phyloP scores from a whole-genome alignment of 2,888 invertebrate genomes.

The Ormyrus nitidulus region DNA sequence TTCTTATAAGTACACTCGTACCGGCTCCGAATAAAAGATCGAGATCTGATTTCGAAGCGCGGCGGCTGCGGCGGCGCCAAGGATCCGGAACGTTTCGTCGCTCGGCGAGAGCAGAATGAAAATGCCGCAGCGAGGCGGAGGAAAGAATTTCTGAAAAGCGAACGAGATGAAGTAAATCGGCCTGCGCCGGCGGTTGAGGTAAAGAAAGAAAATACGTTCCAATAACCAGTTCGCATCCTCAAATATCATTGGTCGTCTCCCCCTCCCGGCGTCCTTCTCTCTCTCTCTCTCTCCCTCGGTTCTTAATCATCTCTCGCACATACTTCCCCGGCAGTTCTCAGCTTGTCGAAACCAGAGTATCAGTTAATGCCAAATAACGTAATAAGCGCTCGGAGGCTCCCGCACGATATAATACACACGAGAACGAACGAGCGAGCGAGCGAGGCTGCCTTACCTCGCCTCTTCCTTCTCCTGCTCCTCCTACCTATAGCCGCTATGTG shows the following conservation, averaged over 20 bases:
- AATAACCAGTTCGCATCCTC: neutral
- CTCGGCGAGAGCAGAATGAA: no score
- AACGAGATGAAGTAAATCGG: neutral
- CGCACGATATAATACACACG: neutral
- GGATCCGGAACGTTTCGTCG: no score
- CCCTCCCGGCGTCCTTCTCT: neutral
- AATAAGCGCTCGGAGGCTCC: conserved; percentile 33
- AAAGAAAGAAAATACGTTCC: neutral
- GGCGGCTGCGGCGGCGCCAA: no score
- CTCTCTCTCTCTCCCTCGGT: neutral
- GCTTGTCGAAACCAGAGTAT: conserved; percentile 42
- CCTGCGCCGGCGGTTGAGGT: no score
- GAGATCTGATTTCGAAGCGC: no score
- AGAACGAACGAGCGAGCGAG: neutral
- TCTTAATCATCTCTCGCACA: neutral
- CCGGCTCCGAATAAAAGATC: neutral
- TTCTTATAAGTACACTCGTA: neutral
- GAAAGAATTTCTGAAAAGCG: no score
- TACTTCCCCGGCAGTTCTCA: neutral
- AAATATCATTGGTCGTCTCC: neutral
- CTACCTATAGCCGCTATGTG: conserved; percentile 9
- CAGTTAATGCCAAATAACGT: conserved; percentile 45
- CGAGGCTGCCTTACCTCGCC: neutral
- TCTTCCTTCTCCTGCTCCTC: neutral
- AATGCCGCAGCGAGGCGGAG: neutral